Percentiles rank a stretch among this genome's conserved stretches.
phyloP scores from a whole-genome alignment of 2,888 invertebrate species.

The Leptinotarsa haldemani region DNA sequence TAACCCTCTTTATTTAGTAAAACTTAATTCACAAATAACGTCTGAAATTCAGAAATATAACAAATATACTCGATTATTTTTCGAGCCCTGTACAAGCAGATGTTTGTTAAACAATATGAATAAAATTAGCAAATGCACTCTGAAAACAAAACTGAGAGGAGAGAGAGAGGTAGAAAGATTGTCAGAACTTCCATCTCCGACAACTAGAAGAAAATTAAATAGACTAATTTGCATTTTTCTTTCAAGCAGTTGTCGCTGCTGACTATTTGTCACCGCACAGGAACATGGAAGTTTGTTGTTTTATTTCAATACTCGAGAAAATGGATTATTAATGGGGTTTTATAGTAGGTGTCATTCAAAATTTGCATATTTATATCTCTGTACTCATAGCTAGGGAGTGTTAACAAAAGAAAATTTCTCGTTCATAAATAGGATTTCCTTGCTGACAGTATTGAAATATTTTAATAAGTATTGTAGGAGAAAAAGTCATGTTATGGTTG shows the following conservation, averaged over 20 bases:
- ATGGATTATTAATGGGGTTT: constrained; percentile 44
- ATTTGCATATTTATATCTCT: constrained; percentile 21
- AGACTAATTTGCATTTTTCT: constrained; percentile 42
- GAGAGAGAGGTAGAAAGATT: neutral
- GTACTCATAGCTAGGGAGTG: neutral
- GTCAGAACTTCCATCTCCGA: neutral
- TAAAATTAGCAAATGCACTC: neutral
- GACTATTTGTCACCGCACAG: constrained; percentile 34
- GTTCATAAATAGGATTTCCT: too few species aligned
- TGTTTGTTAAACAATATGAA: neutral
- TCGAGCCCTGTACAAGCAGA: neutral
- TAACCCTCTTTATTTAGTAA: too few species aligned
- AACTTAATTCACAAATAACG: too few species aligned
- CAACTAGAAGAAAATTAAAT: constrained; percentile 14
- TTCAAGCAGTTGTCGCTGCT: constrained; percentile 34
- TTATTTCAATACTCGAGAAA: constrained; percentile 40
- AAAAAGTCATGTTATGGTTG: too few species aligned
- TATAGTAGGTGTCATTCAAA: constrained; percentile 3
- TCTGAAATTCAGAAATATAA: neutral
- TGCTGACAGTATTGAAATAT: neutral
- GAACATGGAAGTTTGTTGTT: constrained; percentile 31
- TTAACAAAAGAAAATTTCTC: neutral
- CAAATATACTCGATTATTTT: too few species aligned
- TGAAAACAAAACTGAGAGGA: neutral
- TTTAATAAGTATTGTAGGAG: too few species aligned